A percentile compares a stretch with the other conserved stretches of the same genome.
These are phyloP conservation scores for Urocolius indicus DNA, from an alignment of 2,113 vertebrate genomes.

Conservation along the genomic window DNA sequence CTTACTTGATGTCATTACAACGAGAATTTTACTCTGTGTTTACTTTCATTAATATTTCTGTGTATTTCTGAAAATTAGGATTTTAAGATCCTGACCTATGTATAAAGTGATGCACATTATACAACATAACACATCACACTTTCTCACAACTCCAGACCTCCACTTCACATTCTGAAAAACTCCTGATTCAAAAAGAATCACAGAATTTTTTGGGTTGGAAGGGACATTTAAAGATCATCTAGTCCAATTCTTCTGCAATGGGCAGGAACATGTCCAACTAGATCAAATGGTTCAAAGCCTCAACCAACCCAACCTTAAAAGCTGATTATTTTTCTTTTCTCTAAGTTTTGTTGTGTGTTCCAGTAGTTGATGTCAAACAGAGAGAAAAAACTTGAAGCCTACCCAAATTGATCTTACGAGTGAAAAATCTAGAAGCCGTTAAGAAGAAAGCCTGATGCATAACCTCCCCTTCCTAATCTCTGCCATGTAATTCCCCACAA, in stretches of 20 bases:
- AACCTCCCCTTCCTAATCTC: neutral
- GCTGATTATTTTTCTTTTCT: neutral
- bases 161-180: neutral
- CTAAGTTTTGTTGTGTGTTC: neutral
- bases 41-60: constrained; percentile 42
- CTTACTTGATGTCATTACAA: constrained; percentile 39
- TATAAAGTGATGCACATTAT: neutral
- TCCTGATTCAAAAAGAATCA: neutral
- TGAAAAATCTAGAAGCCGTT: neutral
- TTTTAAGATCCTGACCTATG: neutral
- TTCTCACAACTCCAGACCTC: neutral
- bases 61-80: constrained; percentile 55
- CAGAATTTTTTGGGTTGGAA: neutral
- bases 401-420: neutral
- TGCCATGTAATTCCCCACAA: neutral
- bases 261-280: neutral
- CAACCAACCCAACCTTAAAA: rapidly evolving
- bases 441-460: neutral
- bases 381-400: neutral
- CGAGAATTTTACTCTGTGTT: neutral
- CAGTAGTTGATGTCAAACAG: neutral
- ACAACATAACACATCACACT: rapidly evolving
- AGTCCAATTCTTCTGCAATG: neutral
- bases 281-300: neutral
- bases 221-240: neutral